Base-by-base conservation (phyloP, 2,888 invertebrate species). In the Neoascia interrupta region DNA sequence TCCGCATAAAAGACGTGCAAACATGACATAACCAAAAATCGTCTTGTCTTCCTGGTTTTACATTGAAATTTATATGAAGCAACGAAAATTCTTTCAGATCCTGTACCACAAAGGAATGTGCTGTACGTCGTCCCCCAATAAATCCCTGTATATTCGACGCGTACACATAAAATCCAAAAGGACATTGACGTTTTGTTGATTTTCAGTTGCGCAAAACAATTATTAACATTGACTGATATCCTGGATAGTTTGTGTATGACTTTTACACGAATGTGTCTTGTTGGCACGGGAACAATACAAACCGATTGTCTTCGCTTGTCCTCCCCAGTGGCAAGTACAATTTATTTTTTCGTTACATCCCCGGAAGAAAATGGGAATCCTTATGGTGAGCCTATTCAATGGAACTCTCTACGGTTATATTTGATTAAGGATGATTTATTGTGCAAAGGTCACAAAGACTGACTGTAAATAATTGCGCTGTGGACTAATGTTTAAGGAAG, bases 181-280 rank as follows among this genome's bases (percentile, higher is more conserved):
- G 6, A 2, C 28, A 37, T 5, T 37, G 66, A 53, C 72, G 26
- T 66, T 64, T 76, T 76, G 76, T 76, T 76, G 76, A 76, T 72
- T 72, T 76, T 76, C 76, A 76, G 76, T 76, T 66, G 72, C 76
- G 54, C 76, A 45, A 70, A 72, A 76, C 76, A 76, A 76, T 76
- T 72, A 76, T 47, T 18, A 60, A 60, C 21, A 56, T 72, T 76
- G 76, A 76, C 72, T 53, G 76, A 76, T 76, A n/a, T n/a, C n/a
- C n/a, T n/a, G n/a, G n/a, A n/a, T n/a, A n/a, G n/a, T n/a, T n/a
- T n/a, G n/a, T n/a, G 72, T 39, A 64, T 72, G 76, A 66, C 72
- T 76, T 45, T 51, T 16, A 72, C 66, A 76, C 64, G 60, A 47
- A 72, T 54, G 43, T 34, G 26, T 49, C 13, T 41, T 54, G 37